A percentile compares a stretch with the other conserved stretches of the same genome.
Evolutionary conservation across 2,113 vertebrate species (phyloP).

Genomic region (Lophotis ruficrista): DNA sequence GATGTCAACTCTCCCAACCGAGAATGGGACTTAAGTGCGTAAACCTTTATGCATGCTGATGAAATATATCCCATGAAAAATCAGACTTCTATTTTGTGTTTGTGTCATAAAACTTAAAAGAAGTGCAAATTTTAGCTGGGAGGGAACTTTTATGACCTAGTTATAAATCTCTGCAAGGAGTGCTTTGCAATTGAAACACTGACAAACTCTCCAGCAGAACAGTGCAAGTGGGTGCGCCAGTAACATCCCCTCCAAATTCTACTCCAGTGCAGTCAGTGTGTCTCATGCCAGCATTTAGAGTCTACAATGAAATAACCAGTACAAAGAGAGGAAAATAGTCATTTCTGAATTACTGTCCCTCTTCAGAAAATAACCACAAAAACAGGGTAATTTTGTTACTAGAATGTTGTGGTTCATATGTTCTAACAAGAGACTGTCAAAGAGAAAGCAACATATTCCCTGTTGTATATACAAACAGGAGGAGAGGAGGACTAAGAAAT

Average conservation of each 20-base stretch:
- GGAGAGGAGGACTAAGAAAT: background rate
- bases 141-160: conserved; percentile 47
- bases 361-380: conserved; percentile 49
- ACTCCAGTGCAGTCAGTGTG: background rate
- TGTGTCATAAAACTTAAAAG: conserved; percentile 67
- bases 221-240: background rate
- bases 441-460: background rate
- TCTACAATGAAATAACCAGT: conserved; percentile 6
- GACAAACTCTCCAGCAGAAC: conserved; percentile 46
- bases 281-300: background rate
- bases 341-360: conserved; percentile 45
- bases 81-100: background rate
- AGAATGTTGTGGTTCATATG: conserved; percentile 28
- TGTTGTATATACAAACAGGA: background rate
- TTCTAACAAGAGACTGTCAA: conserved; percentile 44
- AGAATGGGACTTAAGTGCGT: background rate
- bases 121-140: conserved; percentile 57
- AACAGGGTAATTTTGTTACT: conserved; percentile 25
- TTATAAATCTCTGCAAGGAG: conserved; percentile 63
- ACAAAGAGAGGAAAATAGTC: conserved; percentile 41
- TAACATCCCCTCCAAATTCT: conserved; percentile 30
- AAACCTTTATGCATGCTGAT: conserved; percentile 19
- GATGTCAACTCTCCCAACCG: background rate
- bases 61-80: conserved; percentile 30
- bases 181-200: conserved; percentile 26